Percentiles rank a stretch among this genome's conserved stretches.
These are phyloP conservation scores for Lutjanus erythropterus DNA, from an alignment of 2,113 vertebrate genomes.

Conservation along the genomic window DNA sequence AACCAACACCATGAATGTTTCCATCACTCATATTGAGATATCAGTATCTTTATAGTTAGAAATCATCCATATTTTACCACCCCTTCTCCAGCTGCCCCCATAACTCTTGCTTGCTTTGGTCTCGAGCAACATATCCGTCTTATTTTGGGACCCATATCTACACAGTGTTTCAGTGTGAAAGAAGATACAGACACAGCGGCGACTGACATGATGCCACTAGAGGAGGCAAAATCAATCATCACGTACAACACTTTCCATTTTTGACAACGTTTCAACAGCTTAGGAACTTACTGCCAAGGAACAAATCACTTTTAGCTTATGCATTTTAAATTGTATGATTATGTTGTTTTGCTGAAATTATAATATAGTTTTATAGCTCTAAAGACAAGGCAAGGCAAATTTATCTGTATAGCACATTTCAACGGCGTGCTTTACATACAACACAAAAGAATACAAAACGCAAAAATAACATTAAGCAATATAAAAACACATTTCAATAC, in stretches of 20 bases:
- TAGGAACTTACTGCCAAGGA: conserved; percentile 1
- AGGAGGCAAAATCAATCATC: conserved; percentile 66
- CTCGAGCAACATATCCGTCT: conserved; percentile 68
- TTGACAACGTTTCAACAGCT: conserved; percentile 62
- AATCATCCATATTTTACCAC: conserved; percentile 75
- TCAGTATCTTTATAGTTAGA: conserved; percentile 85
- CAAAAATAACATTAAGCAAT: no score
- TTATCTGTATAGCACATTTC: no score
- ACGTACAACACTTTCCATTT: conserved; percentile 58
- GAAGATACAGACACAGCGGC: conserved; percentile 62
- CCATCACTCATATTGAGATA: conserved; percentile 80
- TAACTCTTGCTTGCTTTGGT: conserved; percentile 78
- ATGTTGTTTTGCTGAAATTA: no score
- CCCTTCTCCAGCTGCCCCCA: conserved; percentile 76
- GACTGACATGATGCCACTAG: conserved; percentile 58
- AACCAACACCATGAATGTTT: conserved; percentile 79
- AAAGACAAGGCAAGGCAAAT: no score
- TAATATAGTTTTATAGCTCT: no score
- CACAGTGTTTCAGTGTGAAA: conserved; percentile 70
- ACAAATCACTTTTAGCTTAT: conserved; percentile 27
- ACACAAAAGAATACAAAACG: no score
- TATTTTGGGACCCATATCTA: conserved; percentile 69
- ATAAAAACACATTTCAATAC: no score
- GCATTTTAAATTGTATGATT: neutral
- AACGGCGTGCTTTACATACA: no score